Evolutionary conservation across 2,888 invertebrate species (phyloP), one percentile per base, ranked within the genome.

Genomic region (Drosophila monieri): DNA sequence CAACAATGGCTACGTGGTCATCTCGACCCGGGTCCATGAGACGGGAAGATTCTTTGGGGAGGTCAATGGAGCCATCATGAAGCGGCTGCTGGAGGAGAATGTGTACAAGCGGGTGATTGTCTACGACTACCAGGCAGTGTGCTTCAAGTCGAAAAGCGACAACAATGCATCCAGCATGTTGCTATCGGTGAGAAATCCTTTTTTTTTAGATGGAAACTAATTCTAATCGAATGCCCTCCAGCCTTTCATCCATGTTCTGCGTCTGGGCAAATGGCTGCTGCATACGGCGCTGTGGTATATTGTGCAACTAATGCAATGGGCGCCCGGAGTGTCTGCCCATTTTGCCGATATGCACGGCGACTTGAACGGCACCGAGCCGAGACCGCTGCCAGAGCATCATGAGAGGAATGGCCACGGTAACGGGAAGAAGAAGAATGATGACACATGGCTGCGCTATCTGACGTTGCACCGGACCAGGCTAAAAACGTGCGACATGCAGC

Each of bases 21-120:
- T 95, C n/a, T 95, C 96, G 14, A 94, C 97, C 85, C 94, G 95
- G 58, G 91, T 93, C 0, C 93, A 92, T 37, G 94, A 96, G 66
- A 96, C 96, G 0, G 98, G 98, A 2, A 94, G 94, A 86, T 98
- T 98, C 91, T 96, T 98, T 88, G 98, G 98, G 1, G 96, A 95
- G 89, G 94, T 97, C 47, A 94, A 95, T 71, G 95, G 95, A 2
- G 94, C 95, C 46, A 94, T 97, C 23, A 96, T 97, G 96, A 92
- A 93, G 59, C 94, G 93, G 78, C 91, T 96, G 52, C 93, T 97
- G 0, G 93, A 94, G 64, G 95, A 95, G 68, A 94, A 94, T 8
- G 94, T 98, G 35, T 98, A 94, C 90, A 94, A 94, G 77, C 93
- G 94, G 58, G 94, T 97, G 10, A 93, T 94, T 57, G 94, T 97